phyloP scores from a whole-genome alignment of 2,113 vertebrate genomes.

The Thomomys bottae region DNA sequence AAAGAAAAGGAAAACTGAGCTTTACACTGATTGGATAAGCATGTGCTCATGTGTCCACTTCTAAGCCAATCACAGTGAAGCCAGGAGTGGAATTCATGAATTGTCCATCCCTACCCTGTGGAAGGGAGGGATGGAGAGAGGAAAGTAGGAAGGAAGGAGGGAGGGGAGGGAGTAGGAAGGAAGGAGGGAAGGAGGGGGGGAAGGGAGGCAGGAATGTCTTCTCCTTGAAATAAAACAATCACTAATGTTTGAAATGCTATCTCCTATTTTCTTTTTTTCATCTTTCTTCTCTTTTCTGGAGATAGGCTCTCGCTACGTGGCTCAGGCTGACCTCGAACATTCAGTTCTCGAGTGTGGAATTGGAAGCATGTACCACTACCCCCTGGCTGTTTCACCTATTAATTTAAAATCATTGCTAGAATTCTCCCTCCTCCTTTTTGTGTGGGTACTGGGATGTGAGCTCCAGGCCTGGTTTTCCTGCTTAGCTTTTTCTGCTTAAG shows the following conservation, averaged over 20 bases:
- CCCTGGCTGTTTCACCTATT: neutral
- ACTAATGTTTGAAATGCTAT: neutral
- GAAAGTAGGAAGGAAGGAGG: neutral
- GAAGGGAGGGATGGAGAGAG: neutral
- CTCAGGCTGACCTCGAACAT: neutral
- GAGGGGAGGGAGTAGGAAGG: no score
- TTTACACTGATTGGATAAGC: neutral
- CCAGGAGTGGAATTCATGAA: neutral
- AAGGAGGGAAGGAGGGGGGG: neutral
- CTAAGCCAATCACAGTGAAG: neutral
- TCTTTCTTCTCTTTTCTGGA: neutral
- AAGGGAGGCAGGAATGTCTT: neutral
- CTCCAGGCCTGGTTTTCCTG: no score
- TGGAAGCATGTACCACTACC: neutral
- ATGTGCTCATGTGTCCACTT: conserved; percentile 14
- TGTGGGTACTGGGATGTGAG: no score
- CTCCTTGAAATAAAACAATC: neutral
- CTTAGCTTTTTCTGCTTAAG: no score
- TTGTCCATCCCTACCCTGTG: neutral
- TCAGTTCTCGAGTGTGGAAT: neutral
- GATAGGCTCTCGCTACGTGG: neutral
- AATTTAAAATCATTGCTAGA: neutral
- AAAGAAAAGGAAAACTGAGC: no score
- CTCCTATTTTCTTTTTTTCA: neutral
- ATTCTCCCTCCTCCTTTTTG: no score